phyloP scores from a whole-genome alignment of 2,888 invertebrate genomes.

The Agriotes lineatus region DNA sequence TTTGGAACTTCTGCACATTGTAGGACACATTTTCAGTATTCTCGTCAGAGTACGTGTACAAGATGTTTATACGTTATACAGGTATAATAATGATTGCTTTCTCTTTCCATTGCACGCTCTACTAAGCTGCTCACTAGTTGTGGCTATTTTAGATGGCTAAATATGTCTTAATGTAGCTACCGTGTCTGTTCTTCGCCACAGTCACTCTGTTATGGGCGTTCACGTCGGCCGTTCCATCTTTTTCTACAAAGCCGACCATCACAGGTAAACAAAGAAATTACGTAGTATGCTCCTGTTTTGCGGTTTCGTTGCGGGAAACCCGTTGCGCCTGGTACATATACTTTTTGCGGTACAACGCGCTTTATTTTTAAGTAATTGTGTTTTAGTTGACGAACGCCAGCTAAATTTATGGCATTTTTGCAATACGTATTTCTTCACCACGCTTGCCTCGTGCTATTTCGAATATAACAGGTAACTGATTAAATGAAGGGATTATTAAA shows the following conservation, averaged over 20 bases:
- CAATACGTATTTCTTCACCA: neutral
- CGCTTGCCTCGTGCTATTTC: too few species aligned
- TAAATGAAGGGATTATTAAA: too few species aligned
- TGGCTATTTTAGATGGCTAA: constrained; percentile 53
- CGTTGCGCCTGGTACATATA: constrained; percentile 22
- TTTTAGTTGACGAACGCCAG: neutral
- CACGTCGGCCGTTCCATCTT: constrained; percentile 1
- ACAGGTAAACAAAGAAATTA: constrained; percentile 1
- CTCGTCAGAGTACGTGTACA: constrained; percentile 38
- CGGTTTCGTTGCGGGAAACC: constrained; percentile 8
- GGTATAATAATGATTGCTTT: constrained; percentile 56
- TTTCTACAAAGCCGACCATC: neutral
- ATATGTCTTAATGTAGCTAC: constrained; percentile 56
- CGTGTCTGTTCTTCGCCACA: constrained; percentile 48
- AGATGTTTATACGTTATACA: constrained; percentile 48
- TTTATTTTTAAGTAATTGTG: neutral
- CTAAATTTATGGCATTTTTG: neutral
- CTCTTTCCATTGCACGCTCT: constrained; percentile 59
- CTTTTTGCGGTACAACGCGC: constrained; percentile 10
- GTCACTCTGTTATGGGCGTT: constrained; percentile 9
- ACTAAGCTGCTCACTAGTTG: constrained; percentile 55
- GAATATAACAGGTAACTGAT: too few species aligned
- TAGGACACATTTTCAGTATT: constrained; percentile 25
- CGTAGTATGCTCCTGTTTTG: neutral
- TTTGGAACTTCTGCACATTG: constrained; percentile 1